phyloP scores from a whole-genome alignment of 1,140 invertebrate species.

The Sycophaga agraensis region DNA sequence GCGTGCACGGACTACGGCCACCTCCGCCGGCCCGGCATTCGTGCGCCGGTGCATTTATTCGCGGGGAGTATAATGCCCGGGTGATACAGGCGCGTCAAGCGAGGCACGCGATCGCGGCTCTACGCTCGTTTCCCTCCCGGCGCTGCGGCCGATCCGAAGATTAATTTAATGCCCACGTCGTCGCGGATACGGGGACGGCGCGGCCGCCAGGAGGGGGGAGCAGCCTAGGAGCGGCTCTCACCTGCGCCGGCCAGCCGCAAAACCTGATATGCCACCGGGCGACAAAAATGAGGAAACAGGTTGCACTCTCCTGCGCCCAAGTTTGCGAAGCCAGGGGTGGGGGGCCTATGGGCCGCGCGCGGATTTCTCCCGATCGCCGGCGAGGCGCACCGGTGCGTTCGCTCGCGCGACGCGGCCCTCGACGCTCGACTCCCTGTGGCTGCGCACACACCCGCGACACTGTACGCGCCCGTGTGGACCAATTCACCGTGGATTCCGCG shows the following conservation, averaged over 20 bases:
- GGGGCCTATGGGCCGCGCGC: background rate
- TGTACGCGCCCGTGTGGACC: too few species aligned
- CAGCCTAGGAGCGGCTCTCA: constrained; percentile 36
- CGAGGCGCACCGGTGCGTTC: background rate
- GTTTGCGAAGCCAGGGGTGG: too few species aligned
- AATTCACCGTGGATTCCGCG: too few species aligned
- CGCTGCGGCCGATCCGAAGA: constrained; percentile 8
- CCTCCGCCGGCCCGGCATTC: background rate
- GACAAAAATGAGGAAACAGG: constrained; percentile 58
- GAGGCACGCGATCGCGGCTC: constrained; percentile 2
- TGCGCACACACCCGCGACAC: too few species aligned
- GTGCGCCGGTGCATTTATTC: background rate
- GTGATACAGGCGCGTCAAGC: background rate
- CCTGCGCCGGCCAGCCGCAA: constrained; percentile 46
- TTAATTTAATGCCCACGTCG: constrained; percentile 23
- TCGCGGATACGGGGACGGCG: background rate
- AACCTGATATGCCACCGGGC: constrained; percentile 43
- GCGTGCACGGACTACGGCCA: too few species aligned
- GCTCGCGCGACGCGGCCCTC: too few species aligned
- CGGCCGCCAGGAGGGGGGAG: background rate
- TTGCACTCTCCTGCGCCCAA: too few species aligned
- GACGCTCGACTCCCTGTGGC: background rate
- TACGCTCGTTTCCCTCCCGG: constrained; percentile 1
- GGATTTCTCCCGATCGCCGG: too few species aligned
- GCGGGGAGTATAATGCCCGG: too few species aligned